Base-by-base conservation (phyloP, 2,888 invertebrate species). In the Tetramorium bicarinatum region DNA sequence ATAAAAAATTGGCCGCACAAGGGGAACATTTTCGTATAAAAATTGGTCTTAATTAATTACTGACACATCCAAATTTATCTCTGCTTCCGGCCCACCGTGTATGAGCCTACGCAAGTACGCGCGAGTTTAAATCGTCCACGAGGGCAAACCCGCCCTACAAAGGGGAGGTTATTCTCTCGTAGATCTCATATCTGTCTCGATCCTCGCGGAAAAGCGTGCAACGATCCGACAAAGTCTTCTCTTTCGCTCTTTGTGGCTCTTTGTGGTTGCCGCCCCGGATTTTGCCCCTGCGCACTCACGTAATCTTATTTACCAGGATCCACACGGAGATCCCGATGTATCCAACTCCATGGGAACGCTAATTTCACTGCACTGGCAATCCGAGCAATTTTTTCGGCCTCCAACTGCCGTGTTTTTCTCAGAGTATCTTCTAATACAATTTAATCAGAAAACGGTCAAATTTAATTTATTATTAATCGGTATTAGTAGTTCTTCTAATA, bases 141-240 rank as follows among this genome's bases (percentile, higher is more conserved):
- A 62, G 84, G 77, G 66, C 54, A 83, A 87, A 25, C 38, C 85
- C 86, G 88, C 64, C 83, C 83, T 82, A 88, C 86, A 91, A 88
- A 88, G 85, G 90, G 84, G 54, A 86, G 87, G 82, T 89, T 87
- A 87, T 91, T 87, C 87, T 91, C 85, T 87, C 86, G 84, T 84
- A 84, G 88, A 90, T 91, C 89, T 87, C 88, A 85, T 91, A 91
- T 91, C 91, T 91, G 85, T 76, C 83, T 82, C 84, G 88, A 90
- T 91, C 86, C 85, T 89, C 71, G 87, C 87, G 88, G 88, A 91
- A 91, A 91, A 91, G 86, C 91, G 90, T 87, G 86, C 91, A 91
- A 87, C 87, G 90, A 90, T 87, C 90, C 89, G 91, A 83, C 64
- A 91, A 91, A 91, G 87, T 90, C 87, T 84, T 87, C 88, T 82